Evolutionary conservation across 2,888 invertebrate genomes (phyloP), one percentile per base, ranked within the genome.

Genomic region (Panorpa germanica): DNA sequence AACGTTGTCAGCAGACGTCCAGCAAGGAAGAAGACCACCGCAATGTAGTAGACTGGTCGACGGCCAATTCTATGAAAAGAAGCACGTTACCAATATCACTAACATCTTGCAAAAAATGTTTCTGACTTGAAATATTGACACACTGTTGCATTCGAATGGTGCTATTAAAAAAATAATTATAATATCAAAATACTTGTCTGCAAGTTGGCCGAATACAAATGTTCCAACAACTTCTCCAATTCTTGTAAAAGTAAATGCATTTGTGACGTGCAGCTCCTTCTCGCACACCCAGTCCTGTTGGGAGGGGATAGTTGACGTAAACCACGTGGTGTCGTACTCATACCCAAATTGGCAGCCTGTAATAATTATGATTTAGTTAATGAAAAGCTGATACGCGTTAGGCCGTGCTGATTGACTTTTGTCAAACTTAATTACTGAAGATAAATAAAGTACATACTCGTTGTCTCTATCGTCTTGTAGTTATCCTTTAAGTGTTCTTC

Each of bases 281-380:
- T 57, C 55, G 41, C 66, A 67, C n/a, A 67, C 62, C 66, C 65
- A 67, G 43, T 64, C 41, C 45, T 61, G 53, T 35, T 59, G 49
- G 3, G 60, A 55, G 5, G 59, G 54, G 31, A 59, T 53, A 9
- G 66, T 65, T 35, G 43, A 42, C 18, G 46, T 47, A 42, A 60
- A 66, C 58, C 63, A 64, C 3, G 52, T 53, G 33, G 41, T 47
- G 45, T 66, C 64, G 44, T 61, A 67, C 35, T 57, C 60, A 56
- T 59, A 65, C 14, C 65, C 65, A 41, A 56, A 42, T 39, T 52
- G 50, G 42, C 67, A 67, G 39, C 39, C 62, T 62, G n/a, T n/a
- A n/a, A 41, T 25, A 34, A n/a, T n/a, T n/a, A n/a, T n/a, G n/a
- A n/a, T n/a, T n/a, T n/a, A n/a, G n/a, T n/a, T n/a, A n/a, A n/a